These are phyloP conservation scores for Puntigrus tetrazona DNA, from an alignment of 2,113 vertebrate genomes.

Conservation along the genomic window DNA sequence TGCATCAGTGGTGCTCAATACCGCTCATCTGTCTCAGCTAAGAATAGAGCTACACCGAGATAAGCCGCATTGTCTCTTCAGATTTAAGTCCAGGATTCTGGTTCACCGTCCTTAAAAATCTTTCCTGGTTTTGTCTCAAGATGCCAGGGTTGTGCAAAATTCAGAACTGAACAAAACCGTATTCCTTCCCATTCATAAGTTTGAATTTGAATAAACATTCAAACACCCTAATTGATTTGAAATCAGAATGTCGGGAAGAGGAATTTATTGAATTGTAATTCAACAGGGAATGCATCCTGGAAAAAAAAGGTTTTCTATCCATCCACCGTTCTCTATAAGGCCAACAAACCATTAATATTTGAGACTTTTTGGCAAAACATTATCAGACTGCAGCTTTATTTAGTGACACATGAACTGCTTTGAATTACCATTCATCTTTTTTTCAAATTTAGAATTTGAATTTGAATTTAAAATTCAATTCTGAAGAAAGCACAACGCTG, in stretches of 20 bases:
- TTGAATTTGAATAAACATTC: not conserved
- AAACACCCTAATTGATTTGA: not conserved
- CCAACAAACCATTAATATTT: not conserved
- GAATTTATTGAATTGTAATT: not conserved
- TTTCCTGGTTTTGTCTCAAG: not conserved
- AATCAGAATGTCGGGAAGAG: not conserved
- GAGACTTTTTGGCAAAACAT: not conserved
- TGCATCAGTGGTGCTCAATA: constrained; percentile 52
- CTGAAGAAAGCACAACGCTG: not conserved
- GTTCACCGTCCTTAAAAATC: not conserved
- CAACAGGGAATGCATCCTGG: not conserved
- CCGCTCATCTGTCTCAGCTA: constrained; percentile 50
- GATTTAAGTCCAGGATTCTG: not conserved
- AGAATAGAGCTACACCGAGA: constrained; percentile 37
- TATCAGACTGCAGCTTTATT: not conserved
- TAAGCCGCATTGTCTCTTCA: constrained; percentile 40
- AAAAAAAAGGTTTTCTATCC: not conserved
- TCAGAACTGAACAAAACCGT: not conserved
- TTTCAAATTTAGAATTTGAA: not conserved
- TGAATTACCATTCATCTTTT: not conserved
- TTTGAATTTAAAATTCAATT: not conserved
- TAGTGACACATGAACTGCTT: not conserved
- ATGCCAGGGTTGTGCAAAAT: not conserved
- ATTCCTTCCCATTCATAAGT: not conserved
- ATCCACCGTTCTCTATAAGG: not conserved